These are phyloP conservation scores for Drosophila ficusphila DNA, from an alignment of 1,140 invertebrate genomes.

Conservation along the genomic window DNA sequence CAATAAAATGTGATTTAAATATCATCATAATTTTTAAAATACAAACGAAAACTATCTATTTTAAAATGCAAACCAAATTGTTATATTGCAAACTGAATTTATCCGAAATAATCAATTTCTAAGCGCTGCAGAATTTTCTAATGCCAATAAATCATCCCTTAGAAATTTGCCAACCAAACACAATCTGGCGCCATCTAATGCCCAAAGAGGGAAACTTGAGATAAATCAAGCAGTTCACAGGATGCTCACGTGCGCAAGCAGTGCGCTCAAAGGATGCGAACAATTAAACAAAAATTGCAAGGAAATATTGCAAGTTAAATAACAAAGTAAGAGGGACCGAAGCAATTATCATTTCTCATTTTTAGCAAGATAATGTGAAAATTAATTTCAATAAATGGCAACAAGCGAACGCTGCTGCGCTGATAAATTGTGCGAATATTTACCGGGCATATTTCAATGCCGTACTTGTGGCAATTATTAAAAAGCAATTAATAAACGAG, in stretches of 20 bases:
- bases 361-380: slow-evolving; percentile 58
- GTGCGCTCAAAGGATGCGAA: slow-evolving; percentile 21
- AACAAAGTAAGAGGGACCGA: background rate
- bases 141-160: slow-evolving; percentile 26
- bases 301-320: slow-evolving; percentile 28
- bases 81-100: background rate
- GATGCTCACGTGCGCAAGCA: slow-evolving; percentile 49
- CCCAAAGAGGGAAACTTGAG: slow-evolving; percentile 26
- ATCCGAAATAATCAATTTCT: background rate
- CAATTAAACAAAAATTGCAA: slow-evolving; percentile 1
- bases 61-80: background rate
- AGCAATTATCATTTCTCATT: slow-evolving; percentile 56
- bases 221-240: slow-evolving; percentile 38
- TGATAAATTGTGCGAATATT: slow-evolving; percentile 62
- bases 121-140: background rate
- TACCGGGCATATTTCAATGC: slow-evolving; percentile 39
- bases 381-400: slow-evolving; percentile 75
- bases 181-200: slow-evolving; percentile 57
- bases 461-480: slow-evolving; percentile 64
- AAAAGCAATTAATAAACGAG: slow-evolving; percentile 78
- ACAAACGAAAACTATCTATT: too few species aligned
- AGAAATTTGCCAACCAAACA: background rate
- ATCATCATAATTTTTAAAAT: background rate
- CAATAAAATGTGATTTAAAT: too few species aligned
- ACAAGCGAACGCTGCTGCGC: slow-evolving; percentile 12